Evolutionary conservation across 2,113 vertebrate species (phyloP), one percentile per base, ranked within the genome.

Genomic region (Pluvialis apricaria): DNA sequence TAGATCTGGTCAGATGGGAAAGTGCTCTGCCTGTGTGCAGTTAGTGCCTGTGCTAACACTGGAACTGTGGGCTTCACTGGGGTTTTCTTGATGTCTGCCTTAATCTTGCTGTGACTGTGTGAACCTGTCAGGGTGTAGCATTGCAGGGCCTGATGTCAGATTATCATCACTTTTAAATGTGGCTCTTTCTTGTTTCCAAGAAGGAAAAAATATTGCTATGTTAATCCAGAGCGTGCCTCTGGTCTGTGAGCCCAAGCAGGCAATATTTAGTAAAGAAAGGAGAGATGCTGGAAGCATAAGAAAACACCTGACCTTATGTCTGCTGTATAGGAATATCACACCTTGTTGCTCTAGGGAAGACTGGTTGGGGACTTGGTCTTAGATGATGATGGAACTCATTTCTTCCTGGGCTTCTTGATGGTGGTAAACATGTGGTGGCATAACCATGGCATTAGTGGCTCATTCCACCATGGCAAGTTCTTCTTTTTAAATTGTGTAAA

Each of bases 391-490:
- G 31, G n/a, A 10, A 61, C 32, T 79, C 4, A 17, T 47, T 86
- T 72, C n/a, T 24, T 89, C 21, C 47, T 64, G 52, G 38, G 9
- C n/a, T 66, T 70, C 29, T 40, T 55, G 47, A 6, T 62, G 32
- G 51, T 25, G 18, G 32, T 60, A 18, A 49, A 15, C 14, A 5
- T 0, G 0, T 87, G 42, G 20, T 77, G 60, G 5, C 3, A 1
- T 45, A 70, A 32, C 69, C 25, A 0, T 72, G 20, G 22, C 19
- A 31, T 18, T 80, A 28, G 14, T 64, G 21, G 7, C 54, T 80
- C 73, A 15, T 79, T 95, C 34, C 22, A 47, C 40, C 11, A 22
- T 36, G 31, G 31, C 61, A 57, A 42, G 6, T 75, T 77, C 28
- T 55, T 76, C n/a, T 55, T 69, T 40, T 32, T 47, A 16, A 61